Conservation (phyloP, 2,113 vertebrate species). For the Anolis carolinensis region DNA sequence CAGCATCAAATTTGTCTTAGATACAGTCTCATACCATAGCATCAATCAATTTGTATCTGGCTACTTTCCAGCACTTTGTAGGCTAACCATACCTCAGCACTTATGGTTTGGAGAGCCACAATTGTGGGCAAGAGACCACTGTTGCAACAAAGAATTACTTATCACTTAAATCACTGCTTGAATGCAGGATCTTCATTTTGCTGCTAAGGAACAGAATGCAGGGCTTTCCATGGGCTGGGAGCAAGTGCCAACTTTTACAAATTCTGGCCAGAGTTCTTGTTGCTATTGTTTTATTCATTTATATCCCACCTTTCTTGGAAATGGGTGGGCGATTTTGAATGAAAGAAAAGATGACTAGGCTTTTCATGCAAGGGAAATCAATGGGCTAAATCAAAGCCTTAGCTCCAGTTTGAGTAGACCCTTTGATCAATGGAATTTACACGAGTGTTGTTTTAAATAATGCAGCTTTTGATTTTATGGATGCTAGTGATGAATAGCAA, state of each 20-base stretch:
- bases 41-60: neutral
- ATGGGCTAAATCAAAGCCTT: no score
- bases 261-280: neutral
- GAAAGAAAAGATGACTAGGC: rapidly evolving
- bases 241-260: neutral
- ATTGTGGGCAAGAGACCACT: neutral
- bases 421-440: no score
- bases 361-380: neutral
- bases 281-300: no score
- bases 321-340: neutral
- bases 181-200: neutral
- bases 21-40: neutral
- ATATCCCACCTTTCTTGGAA: neutral
- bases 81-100: neutral
- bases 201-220: neutral
- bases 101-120: neutral
- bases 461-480: no score
- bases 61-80: neutral
- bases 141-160: neutral
- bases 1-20: neutral
- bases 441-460: no score
- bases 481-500: no score
- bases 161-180: neutral
- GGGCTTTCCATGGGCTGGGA: neutral
- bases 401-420: no score